Evolutionary conservation across 2,797 vertebrate genomes (phyloP), one percentile per base, ranked within the genome.

Genomic region (Sebastes trivittatus): DNA sequence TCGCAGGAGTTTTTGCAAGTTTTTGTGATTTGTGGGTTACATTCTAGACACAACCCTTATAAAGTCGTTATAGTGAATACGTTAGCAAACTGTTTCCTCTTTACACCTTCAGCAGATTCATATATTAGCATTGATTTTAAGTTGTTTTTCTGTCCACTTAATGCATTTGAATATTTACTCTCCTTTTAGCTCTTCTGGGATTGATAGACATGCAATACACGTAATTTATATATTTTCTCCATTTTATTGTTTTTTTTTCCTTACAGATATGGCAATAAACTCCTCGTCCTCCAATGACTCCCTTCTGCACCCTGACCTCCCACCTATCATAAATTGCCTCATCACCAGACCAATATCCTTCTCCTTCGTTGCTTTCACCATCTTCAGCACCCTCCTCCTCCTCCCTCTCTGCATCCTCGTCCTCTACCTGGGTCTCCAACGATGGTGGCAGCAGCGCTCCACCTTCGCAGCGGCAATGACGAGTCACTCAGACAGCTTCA

Each of bases 401-500:
- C 13, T 83, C 42, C 85, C 77, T 32, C 63, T 83, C 52, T 71
- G 10, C 10, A 2, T 66, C 61, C 0, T 72, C 6, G 0, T 87
- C 42, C 36, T 87, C 74, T 20, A 61, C 67, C 56, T 34, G 5
- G 82, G 79, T 7, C 4, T 73, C n/a, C 68, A 60, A 2, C 42
- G 49, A 36, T 38, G 77, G 81, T 4, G n/a, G 10, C 56, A 8
- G 2, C 80, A 32, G 22, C 18, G 30, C 27, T 72, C 59, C 23
- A 32, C 42, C 13, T 54, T n/a, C 16, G 5, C 71, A 30, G n/a
- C 46, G 8, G 2, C 58, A 11, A 6, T 5, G 1, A 30, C 6
- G 6, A 80, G 59, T 73, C 77, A 83, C 77, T 49, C 55, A 1
- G 72, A 87, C 75, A 5, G 0, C 70, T 70, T 89, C 27, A 77